phyloP scores from a whole-genome alignment of 1,140 invertebrate species.

The Zaprionus ghesquierei region DNA sequence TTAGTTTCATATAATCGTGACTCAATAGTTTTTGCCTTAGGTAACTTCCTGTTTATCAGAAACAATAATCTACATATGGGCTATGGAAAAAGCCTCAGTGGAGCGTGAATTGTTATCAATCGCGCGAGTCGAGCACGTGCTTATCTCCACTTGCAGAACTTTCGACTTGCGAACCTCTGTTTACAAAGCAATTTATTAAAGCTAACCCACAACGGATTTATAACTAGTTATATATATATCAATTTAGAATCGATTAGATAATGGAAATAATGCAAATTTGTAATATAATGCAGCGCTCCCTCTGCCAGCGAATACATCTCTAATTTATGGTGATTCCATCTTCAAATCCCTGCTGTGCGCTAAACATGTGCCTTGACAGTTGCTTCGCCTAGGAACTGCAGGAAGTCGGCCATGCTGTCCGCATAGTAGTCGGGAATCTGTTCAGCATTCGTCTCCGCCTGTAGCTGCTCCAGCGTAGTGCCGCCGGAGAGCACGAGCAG shows the following conservation, averaged over 20 bases:
- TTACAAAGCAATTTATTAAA: background rate
- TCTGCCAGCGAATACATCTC: background rate
- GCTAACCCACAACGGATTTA: background rate
- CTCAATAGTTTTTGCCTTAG: background rate
- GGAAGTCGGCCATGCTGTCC: constrained; percentile 67
- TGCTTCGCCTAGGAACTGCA: constrained; percentile 23
- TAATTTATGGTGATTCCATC: background rate
- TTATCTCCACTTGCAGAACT: background rate
- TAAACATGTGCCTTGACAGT: constrained; percentile 53
- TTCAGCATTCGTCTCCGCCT: constrained; percentile 31
- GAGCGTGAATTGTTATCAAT: background rate
- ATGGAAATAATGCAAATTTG: background rate
- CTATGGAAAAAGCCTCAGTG: background rate
- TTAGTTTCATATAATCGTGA: background rate
- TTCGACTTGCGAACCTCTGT: background rate
- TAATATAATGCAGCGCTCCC: background rate
- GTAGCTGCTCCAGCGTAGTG: constrained; percentile 74
- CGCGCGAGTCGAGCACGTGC: background rate
- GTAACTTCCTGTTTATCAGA: background rate
- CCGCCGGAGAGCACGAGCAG: constrained; percentile 84
- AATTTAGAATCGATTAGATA: background rate
- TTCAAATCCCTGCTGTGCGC: background rate
- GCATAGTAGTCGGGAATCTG: constrained; percentile 84
- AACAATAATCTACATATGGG: background rate
- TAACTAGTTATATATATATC: background rate